phyloP scores from a whole-genome alignment of 2,888 invertebrate genomes.

The Eilema griseolum region DNA sequence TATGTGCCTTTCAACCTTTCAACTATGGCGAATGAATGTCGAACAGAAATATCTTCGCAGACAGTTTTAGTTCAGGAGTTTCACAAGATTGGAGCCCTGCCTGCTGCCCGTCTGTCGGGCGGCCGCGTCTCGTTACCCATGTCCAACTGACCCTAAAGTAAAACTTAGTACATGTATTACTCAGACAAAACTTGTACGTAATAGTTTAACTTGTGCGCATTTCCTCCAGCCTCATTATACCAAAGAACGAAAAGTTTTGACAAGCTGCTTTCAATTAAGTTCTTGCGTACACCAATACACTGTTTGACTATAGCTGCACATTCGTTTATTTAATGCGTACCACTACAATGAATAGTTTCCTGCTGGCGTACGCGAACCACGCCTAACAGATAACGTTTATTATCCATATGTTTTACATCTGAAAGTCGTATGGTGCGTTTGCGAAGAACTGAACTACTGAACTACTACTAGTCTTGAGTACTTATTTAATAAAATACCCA shows the following conservation, averaged over 20 bases:
- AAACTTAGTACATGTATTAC: slow-evolving; percentile 9
- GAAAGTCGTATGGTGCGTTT: too few relatives aligned
- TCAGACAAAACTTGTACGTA: background rate
- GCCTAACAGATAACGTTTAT: too few relatives aligned
- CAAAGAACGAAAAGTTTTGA: background rate
- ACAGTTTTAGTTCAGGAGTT: background rate
- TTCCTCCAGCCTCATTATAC: background rate
- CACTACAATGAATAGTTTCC: too few relatives aligned
- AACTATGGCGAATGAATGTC: background rate
- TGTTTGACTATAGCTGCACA: background rate
- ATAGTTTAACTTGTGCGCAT: background rate
- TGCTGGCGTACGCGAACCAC: too few relatives aligned
- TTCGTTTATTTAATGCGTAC: too few relatives aligned
- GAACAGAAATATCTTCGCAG: background rate
- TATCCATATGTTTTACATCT: too few relatives aligned
- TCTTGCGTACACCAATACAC: background rate
- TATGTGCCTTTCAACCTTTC: background rate
- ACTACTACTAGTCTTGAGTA: too few relatives aligned
- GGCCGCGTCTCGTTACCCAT: background rate
- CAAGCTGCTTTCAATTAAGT: background rate
- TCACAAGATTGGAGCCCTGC: background rate
- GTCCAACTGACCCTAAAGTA: background rate
- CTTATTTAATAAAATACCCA: background rate
- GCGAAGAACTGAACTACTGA: too few relatives aligned
- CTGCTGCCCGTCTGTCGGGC: too few relatives aligned